These are phyloP conservation scores for Aspidapion aeneum DNA, from an alignment of 2,888 invertebrate species.

Conservation along the genomic window DNA sequence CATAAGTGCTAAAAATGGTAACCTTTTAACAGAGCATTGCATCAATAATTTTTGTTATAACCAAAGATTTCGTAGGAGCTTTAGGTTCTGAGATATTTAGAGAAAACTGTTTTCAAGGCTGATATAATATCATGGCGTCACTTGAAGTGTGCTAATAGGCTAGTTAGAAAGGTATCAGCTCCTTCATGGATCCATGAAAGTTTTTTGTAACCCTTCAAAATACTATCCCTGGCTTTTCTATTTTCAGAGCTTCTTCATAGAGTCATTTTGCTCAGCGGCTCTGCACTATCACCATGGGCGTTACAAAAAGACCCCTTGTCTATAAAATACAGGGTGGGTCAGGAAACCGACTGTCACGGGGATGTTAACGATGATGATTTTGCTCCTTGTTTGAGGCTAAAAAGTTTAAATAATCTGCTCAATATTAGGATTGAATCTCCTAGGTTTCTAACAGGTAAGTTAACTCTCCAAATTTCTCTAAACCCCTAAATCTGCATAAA, in stretches of 20 bases:
- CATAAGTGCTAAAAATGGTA: too few species aligned
- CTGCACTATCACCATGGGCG: slow-evolving; percentile 89
- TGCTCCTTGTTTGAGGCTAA: slow-evolving; percentile 78
- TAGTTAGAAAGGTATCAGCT: too few species aligned
- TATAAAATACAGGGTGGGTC: slow-evolving; percentile 76
- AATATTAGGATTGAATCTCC: slow-evolving; percentile 76
- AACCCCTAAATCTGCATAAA: background rate
- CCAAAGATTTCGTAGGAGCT: too few species aligned
- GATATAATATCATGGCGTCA: too few species aligned
- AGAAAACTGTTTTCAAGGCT: too few species aligned
- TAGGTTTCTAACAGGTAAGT: slow-evolving; percentile 66
- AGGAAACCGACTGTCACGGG: slow-evolving; percentile 80
- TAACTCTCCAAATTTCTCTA: background rate
- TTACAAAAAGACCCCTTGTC: slow-evolving; percentile 79
- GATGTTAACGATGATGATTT: slow-evolving; percentile 79
- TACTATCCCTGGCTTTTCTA: too few species aligned
- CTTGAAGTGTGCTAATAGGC: too few species aligned
- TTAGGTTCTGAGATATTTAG: too few species aligned
- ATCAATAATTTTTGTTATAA: too few species aligned
- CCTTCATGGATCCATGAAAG: too few species aligned
- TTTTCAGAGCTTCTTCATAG: slow-evolving; percentile 80
- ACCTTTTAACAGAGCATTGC: too few species aligned
- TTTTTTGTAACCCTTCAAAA: too few species aligned
- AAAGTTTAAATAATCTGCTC: slow-evolving; percentile 70
- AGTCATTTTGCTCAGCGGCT: slow-evolving; percentile 85